Conservation (phyloP, 2,113 vertebrate species). For the Osmerus mordax region DNA sequence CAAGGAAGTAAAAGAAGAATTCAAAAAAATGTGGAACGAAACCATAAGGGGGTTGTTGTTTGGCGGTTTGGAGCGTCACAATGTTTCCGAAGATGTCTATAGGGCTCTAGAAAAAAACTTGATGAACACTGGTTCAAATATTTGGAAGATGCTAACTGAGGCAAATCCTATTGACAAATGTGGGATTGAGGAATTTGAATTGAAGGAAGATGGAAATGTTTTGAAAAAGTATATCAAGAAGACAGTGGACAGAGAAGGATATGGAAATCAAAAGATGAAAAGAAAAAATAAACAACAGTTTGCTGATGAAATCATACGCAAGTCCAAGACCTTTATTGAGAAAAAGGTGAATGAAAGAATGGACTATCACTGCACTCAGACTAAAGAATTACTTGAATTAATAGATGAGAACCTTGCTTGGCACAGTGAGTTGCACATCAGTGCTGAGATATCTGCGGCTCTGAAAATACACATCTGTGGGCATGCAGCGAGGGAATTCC, state of each 20-base stretch:
- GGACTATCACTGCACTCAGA: slow-evolving; percentile 33
- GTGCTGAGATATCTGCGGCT: background rate
- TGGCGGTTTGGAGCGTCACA: background rate
- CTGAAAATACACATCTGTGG: slow-evolving; percentile 46
- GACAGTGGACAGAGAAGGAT: too few relatives aligned
- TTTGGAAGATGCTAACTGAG: slow-evolving; percentile 1
- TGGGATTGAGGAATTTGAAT: slow-evolving; percentile 12
- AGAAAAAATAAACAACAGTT: background rate
- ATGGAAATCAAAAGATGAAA: background rate
- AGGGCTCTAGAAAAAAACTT: slow-evolving; percentile 5
- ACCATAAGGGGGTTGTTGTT: slow-evolving; percentile 16
- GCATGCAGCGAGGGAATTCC: slow-evolving; percentile 25
- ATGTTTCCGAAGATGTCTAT: slow-evolving; percentile 7
- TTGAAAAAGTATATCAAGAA: too few relatives aligned
- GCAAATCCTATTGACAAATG: background rate
- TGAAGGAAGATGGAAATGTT: background rate
- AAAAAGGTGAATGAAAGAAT: slow-evolving; percentile 2
- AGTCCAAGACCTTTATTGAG: background rate
- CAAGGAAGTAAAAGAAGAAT: slow-evolving; percentile 13
- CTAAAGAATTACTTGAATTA: slow-evolving; percentile 18
- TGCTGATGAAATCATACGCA: background rate
- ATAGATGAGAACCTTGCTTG: slow-evolving; percentile 14
- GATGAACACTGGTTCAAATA: background rate
- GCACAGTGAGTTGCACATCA: slow-evolving; percentile 10
- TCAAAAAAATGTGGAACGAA: slow-evolving; percentile 35